These are phyloP conservation scores for Oncopodura yosiiana DNA, from an alignment of 1,140 invertebrate species.

Conservation along the genomic window DNA sequence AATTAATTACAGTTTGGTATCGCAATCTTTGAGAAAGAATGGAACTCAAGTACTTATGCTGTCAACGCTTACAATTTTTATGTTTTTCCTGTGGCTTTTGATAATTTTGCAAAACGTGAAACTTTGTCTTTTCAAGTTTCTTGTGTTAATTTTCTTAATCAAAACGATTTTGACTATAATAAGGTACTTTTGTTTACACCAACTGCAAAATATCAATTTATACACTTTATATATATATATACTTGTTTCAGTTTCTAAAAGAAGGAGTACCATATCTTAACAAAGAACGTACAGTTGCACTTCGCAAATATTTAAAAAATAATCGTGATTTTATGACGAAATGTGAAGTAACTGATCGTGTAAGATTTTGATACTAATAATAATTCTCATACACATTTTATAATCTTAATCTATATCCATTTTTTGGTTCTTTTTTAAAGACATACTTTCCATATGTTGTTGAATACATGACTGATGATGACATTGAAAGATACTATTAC, in stretches of 20 bases:
- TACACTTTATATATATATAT: conserved; percentile 8
- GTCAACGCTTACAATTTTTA: conserved; percentile 56
- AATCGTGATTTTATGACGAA: conserved; percentile 21
- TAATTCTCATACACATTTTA: not conserved
- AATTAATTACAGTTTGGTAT: conserved; percentile 49
- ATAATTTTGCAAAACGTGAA: conserved; percentile 45
- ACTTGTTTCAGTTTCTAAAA: conserved; percentile 51
- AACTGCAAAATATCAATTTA: conserved; percentile 1
- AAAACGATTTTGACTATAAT: conserved; percentile 61
- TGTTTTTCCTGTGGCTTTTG: conserved; percentile 53
- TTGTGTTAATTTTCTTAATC: conserved; percentile 52
- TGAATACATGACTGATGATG: conserved; percentile 17
- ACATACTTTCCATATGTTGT: conserved; percentile 14
- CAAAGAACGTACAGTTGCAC: conserved; percentile 41
- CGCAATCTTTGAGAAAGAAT: conserved; percentile 49
- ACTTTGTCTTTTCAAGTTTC: conserved; percentile 52
- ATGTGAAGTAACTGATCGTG: conserved; percentile 3
- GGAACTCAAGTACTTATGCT: conserved; percentile 47
- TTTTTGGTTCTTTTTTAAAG: conserved; percentile 3
- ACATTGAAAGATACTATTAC: conserved; percentile 42
- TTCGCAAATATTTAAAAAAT: conserved; percentile 39
- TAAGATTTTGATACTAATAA: conserved; percentile 1
- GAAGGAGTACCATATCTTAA: conserved; percentile 57
- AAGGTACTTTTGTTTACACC: conserved; percentile 47
- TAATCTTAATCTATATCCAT: not conserved